Evolutionary conservation across 2,113 vertebrate species (phyloP), one percentile per base, ranked within the genome.

Genomic region (Stigmatopora argus): DNA sequence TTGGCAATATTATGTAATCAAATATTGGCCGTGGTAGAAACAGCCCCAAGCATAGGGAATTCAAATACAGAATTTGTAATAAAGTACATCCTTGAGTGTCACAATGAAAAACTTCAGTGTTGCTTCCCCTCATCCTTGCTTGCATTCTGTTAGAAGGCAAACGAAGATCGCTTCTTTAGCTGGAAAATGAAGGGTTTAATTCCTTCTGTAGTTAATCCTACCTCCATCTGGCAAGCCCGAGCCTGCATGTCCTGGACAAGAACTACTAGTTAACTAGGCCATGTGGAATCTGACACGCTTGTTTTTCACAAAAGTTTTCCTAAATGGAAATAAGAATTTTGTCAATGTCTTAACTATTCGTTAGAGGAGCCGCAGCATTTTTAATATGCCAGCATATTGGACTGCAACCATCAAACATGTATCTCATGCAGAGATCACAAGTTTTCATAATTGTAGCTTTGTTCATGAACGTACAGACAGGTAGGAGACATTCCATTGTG

Each of bases 221-320:
- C 71, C 55, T 79, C 82, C 83, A 83, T 87, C 79, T 86, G 82
- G 61, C 71, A 17, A 11, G 53, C 46, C 62, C 72, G 72, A 71
- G 74, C 21, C 69, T 59, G 80, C 71, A 73, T 62, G 74, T 62
- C 59, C 72, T 64, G 61, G 55, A 48, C 77, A 65, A 66, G 31
- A 35, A 57, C 34, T 14, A 51, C 66, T 38, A 55, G 60, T 38
- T 56, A 35, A 18, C 48, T 64, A 68, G 57, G 72, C 67, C 38
- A 64, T 14, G 13, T 6, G 4, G 21, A 14, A 21, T 26, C 9
- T 17, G 26, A 59, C 35, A 23, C 12, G 18, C 31, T 18, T 5
- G 9, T 18, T 44, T 44, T 13, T 44, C 38, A n/a, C 4, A 11
- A 17, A 34, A 58, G 7, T 12, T 38, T n/a, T 38, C 3, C 31